Percentiles rank a stretch among this genome's conserved stretches.
These are phyloP conservation scores for Carposina sasakii DNA, from an alignment of 1,140 invertebrate genomes.

Conservation along the genomic window DNA sequence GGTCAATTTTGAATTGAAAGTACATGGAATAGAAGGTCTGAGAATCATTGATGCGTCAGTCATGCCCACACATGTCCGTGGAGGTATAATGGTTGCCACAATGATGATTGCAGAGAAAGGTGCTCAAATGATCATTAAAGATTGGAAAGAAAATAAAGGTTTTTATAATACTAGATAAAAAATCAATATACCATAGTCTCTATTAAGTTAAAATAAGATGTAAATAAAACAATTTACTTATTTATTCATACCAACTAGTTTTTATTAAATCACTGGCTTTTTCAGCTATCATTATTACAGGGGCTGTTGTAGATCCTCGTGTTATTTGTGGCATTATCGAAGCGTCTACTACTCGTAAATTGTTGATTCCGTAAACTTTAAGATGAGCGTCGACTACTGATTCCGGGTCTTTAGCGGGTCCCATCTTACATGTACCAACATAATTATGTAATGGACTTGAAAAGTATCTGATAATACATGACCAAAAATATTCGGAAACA, in stretches of 20 bases:
- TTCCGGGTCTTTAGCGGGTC: slow-evolving; percentile 75
- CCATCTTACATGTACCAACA: slow-evolving; percentile 85
- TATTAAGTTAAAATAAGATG: background rate
- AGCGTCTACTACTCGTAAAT: slow-evolving; percentile 83
- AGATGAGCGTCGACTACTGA: slow-evolving; percentile 85
- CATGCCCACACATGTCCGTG: slow-evolving; percentile 67
- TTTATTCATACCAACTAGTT: slow-evolving; percentile 73
- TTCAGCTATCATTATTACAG: slow-evolving; percentile 90
- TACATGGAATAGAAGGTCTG: slow-evolving; percentile 64
- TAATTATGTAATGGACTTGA: slow-evolving; percentile 81
- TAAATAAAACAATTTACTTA: slow-evolving; percentile 38
- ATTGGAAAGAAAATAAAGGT: slow-evolving; percentile 61
- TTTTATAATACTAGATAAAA: too few relatives aligned
- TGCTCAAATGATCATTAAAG: slow-evolving; percentile 54
- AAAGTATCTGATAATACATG: slow-evolving; percentile 80
- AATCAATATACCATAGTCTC: slow-evolving; percentile 24
- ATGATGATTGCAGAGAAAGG: slow-evolving; percentile 74
- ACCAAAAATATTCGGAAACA: slow-evolving; percentile 81
- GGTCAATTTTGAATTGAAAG: slow-evolving; percentile 69
- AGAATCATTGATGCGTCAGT: slow-evolving; percentile 71
- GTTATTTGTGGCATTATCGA: slow-evolving; percentile 84
- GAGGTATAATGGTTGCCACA: slow-evolving; percentile 66
- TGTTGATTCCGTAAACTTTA: slow-evolving; percentile 78
- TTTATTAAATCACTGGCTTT: slow-evolving; percentile 90
- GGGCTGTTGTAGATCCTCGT: slow-evolving; percentile 81